phyloP scores from a whole-genome alignment of 2,888 invertebrate species.

The Hypomecis punctinalis region DNA sequence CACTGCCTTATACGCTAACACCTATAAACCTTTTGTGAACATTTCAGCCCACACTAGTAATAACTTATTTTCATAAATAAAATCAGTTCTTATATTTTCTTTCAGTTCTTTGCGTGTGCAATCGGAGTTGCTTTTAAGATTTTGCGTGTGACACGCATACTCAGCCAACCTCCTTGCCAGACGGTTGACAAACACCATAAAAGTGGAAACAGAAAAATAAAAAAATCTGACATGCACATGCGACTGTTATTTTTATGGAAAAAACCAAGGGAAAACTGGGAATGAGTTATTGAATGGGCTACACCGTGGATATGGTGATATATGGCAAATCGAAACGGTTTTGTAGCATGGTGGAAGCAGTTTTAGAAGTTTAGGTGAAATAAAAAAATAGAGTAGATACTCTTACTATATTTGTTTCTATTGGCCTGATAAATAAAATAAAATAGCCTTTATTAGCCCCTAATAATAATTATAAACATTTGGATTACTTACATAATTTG shows the following conservation, averaged over 20 bases:
- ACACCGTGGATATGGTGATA: constrained; percentile 13
- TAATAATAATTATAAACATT: too few relatives aligned
- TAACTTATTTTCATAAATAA: constrained; percentile 43
- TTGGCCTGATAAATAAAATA: too few relatives aligned
- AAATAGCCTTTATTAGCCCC: too few relatives aligned
- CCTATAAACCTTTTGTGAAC: neutral
- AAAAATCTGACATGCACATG: constrained; percentile 50
- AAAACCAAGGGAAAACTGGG: constrained; percentile 24
- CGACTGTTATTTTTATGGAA: constrained; percentile 42
- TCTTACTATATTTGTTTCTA: too few relatives aligned
- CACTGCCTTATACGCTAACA: neutral
- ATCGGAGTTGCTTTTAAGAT: constrained; percentile 54
- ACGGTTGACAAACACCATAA: constrained; percentile 25
- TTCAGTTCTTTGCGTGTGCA: constrained; percentile 68
- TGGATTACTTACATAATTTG: too few relatives aligned
- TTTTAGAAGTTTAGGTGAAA: neutral
- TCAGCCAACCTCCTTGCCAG: constrained; percentile 40
- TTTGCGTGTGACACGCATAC: constrained; percentile 76
- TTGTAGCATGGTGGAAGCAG: neutral
- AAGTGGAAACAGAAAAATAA: constrained; percentile 46
- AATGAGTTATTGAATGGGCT: constrained; percentile 31
- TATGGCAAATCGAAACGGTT: neutral
- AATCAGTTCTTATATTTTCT: constrained; percentile 60
- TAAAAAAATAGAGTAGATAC: too few relatives aligned
- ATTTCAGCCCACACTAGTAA: constrained; percentile 8